phyloP scores from a whole-genome alignment of 2,888 invertebrate genomes.

The Ectemnius cavifrons region DNA sequence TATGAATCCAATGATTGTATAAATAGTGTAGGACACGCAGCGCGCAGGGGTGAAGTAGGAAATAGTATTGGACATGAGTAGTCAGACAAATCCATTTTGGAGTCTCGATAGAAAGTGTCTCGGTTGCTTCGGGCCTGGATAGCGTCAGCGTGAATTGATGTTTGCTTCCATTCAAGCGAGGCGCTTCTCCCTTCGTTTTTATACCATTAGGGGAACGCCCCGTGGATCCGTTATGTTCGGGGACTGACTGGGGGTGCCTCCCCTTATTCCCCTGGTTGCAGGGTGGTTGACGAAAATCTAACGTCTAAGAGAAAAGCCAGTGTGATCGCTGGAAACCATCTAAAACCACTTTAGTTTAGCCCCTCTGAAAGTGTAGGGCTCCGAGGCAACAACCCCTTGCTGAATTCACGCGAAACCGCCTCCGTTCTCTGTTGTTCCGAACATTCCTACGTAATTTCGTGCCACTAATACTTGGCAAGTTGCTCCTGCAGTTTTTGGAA shows the following conservation, averaged over 20 bases:
- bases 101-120: constrained; percentile 24
- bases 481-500: no score
- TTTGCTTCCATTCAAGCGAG: constrained; percentile 61
- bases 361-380: neutral
- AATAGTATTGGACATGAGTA: constrained; percentile 40
- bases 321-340: constrained; percentile 2
- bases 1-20: neutral
- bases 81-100: constrained; percentile 59
- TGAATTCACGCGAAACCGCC: neutral
- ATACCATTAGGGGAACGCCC: constrained; percentile 59
- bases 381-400: neutral
- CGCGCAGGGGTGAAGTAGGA: neutral
- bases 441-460: no score
- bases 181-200: constrained; percentile 61
- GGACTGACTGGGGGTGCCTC: constrained; percentile 18
- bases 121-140: constrained; percentile 27
- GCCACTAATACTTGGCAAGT: no score
- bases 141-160: constrained; percentile 66
- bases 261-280: constrained; percentile 19
- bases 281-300: neutral
- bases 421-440: no score
- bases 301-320: neutral
- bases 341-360: constrained; percentile 1
- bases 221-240: constrained; percentile 53
- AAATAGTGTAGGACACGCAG: neutral